Evolutionary conservation across 35 echinoderm and acorn worm genomes (phyloP), one percentile per base, ranked within the genome.

Genomic region (Apostichopus parvimensis): DNA sequence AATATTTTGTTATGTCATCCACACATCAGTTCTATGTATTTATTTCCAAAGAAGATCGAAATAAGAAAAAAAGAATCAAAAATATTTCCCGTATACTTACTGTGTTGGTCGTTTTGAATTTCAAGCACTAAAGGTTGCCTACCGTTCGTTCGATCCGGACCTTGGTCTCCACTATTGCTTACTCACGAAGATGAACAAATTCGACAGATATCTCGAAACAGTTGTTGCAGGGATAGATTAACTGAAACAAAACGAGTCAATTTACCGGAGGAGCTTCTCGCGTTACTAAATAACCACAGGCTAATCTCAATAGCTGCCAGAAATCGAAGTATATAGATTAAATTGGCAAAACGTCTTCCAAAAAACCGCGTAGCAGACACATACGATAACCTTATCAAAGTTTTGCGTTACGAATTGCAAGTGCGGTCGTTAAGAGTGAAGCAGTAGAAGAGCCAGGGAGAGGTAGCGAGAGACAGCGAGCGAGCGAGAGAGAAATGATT

Each of bases 311-410:
- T 56, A 82, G 79, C 3, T 82, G 45, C 79, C 79, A 82, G 79
- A 82, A 82, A 55, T 82, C 79, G 79, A 82, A 45, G 79, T 54
- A 82, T 82, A 53, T 34, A 82, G 45, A 82, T 82, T 82, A 82
- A 82, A 82, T 82, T 82, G 54, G 18, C 79, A 54, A 54, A 54
- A 53, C 52, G 45, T 82, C 54, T 45, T 7, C 79, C 55, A 45
- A 17, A 34, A 45, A 45, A 45, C 34, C 34, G 34, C 34, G 79
- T 82, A 82, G 17, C 79, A 82, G 79, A 55, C 24, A 82, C 55
- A 55, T 3, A 45, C 79, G 54, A 82, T 82, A 55, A 34, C 13
- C 45, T 56, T 17, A 82, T 55, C 79, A 34, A 53, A 82, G 55
- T 34, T 82, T 45, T 82, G 79, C 79, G 45, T 82, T 34, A 45